These are phyloP conservation scores for Holothuria leucospilota DNA, from an alignment of 53 echinoderm and acorn worm genomes.

Conservation along the genomic window DNA sequence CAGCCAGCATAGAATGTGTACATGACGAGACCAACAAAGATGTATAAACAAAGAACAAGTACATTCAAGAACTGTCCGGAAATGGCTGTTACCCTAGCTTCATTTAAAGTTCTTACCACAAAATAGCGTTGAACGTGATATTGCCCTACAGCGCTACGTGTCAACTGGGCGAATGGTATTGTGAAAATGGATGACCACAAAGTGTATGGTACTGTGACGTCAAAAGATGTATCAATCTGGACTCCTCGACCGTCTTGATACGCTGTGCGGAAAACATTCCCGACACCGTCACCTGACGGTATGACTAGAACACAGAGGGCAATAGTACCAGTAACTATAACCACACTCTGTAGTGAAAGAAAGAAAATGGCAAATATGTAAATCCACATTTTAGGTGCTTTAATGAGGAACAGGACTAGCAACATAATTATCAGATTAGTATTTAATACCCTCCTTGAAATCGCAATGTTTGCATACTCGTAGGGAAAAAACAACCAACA, in stretches of 20 bases:
- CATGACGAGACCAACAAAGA: neutral
- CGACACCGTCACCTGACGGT: neutral
- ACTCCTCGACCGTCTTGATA: neutral
- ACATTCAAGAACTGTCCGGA: neutral
- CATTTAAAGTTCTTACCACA: neutral
- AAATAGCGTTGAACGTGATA: slow-evolving; percentile 12
- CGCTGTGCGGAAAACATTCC: neutral
- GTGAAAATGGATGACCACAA: neutral
- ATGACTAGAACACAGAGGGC: neutral
- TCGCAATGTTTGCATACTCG: no score
- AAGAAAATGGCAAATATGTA: neutral
- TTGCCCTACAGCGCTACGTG: neutral
- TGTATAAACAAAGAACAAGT: neutral
- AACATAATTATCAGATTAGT: no score
- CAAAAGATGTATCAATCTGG: neutral
- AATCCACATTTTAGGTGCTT: no score
- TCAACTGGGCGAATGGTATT: neutral
- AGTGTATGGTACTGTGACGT: neutral
- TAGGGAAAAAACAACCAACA: no score
- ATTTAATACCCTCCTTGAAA: no score
- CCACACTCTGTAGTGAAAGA: neutral
- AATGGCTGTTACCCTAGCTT: neutral
- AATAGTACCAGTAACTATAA: neutral
- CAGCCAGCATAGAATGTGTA: neutral
- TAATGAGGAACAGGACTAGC: no score